Base-by-base conservation (phyloP, 2,113 vertebrate species). In the Hypomesus transpacificus region DNA sequence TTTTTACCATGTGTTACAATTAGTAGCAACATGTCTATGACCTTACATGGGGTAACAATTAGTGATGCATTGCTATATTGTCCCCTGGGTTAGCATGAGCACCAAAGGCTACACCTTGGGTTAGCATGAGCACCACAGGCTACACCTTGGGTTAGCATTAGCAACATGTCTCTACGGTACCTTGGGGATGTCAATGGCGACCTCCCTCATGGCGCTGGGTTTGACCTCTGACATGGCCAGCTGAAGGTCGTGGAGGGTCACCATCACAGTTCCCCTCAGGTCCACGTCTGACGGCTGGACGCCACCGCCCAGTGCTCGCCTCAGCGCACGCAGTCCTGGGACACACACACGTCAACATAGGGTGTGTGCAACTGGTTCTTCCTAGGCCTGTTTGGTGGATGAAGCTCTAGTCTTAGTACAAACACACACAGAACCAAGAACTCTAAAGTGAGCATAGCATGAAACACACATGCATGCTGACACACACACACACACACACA, bases 151-250 rank as follows among this genome's bases (percentile, higher is more conserved):
- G 31, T 4, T 34, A 64, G 67, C 21, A 18, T 62, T 53, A 79
- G 20, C 1, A 18, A 73, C 6, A 26, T 26, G 39, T 16, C 26
- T 52, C 66, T 72, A 75, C 67, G 20, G 60, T 84, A 99, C 97
- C 91, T 94, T 97, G 68, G 97, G 97, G 53, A 99, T 93, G 68
- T 99, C 97, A 3, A 99, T 87, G 52, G 96, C 94, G 62, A 99
- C 95, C 81, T 99, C 97, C 84, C 97, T 94, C 97, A 99, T 99
- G 75, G 97, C 97, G 2, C 97, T 99, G 82, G 97, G 97, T 85
- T 95, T 96, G 84, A 98, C 90, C 16, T 91, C 90, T 14, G 93
- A 92, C 94, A 94, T 92, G 50, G 92, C 96, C 91, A 93, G 92
- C 80, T 92, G 91, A 76, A 99, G 96, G 89, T 99, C 97, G 76